Conservation (phyloP, 1,140 invertebrate species). For the Sitodiplosis mosellana region DNA sequence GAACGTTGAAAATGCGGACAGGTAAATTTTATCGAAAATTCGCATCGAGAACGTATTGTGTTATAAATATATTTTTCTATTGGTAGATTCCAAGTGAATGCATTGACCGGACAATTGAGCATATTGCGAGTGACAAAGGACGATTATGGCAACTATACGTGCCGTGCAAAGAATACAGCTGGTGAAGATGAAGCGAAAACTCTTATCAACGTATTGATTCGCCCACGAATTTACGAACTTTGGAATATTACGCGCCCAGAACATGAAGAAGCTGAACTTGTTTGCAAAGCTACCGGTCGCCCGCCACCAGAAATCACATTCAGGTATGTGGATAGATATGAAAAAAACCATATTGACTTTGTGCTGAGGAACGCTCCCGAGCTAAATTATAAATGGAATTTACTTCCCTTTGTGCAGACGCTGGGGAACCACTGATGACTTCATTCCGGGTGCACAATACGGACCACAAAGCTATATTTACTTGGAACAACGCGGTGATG, state of each 20-base stretch:
- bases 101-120: constrained; percentile 43
- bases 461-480: constrained; percentile 38
- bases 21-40: neutral
- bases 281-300: constrained; percentile 55
- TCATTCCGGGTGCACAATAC: constrained; percentile 35
- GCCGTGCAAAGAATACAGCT: constrained; percentile 63
- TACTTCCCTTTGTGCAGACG: constrained; percentile 10
- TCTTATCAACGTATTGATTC: constrained; percentile 42
- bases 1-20: constrained; percentile 44
- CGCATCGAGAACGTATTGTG: neutral
- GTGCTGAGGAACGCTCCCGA: too few species aligned
- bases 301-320: constrained; percentile 61
- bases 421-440: constrained; percentile 32
- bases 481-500: constrained; percentile 32
- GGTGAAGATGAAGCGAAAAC: constrained; percentile 41
- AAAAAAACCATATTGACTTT: too few species aligned
- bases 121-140: constrained; percentile 57
- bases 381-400: constrained; percentile 15
- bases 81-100: constrained; percentile 48
- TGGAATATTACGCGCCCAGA: constrained; percentile 50
- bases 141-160: constrained; percentile 64
- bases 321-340: constrained; percentile 29
- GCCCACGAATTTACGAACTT: constrained; percentile 60
- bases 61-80: neutral
- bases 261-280: constrained; percentile 39